These are phyloP conservation scores for Yponomeuta cagnagella DNA, from an alignment of 2,888 invertebrate species.

Conservation along the genomic window DNA sequence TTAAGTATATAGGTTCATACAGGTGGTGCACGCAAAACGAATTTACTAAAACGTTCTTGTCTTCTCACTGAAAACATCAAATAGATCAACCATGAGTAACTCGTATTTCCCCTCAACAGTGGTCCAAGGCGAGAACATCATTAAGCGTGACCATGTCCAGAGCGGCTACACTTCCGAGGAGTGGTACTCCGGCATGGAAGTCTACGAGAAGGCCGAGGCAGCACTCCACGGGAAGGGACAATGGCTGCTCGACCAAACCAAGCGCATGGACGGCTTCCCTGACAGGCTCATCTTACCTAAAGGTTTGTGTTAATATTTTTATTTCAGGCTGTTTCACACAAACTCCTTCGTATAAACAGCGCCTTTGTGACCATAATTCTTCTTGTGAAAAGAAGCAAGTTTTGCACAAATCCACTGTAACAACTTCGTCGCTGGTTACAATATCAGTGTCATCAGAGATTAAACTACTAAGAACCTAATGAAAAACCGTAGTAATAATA, in stretches of 20 bases:
- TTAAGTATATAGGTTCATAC: too few relatives aligned
- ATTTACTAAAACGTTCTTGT: too few relatives aligned
- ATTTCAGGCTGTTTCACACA: background rate
- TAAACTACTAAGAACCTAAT: too few relatives aligned
- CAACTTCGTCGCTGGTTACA: too few relatives aligned
- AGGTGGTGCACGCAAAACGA: too few relatives aligned
- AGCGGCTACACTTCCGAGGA: constrained; percentile 75
- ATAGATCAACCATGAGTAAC: background rate
- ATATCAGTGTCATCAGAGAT: too few relatives aligned
- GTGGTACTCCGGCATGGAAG: constrained; percentile 52
- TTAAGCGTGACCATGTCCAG: constrained; percentile 75
- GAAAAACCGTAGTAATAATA: too few relatives aligned
- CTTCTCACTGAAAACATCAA: background rate
- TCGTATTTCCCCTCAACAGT: constrained; percentile 30
- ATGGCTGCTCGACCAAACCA: constrained; percentile 58
- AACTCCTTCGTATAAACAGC: too few relatives aligned
- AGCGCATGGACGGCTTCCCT: constrained; percentile 76
- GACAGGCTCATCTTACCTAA: constrained; percentile 79
- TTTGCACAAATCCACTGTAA: too few relatives aligned
- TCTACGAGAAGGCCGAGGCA: constrained; percentile 63
- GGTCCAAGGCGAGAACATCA: constrained; percentile 62
- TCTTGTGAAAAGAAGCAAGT: too few relatives aligned
- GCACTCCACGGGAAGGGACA: constrained; percentile 62
- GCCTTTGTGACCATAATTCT: too few relatives aligned
- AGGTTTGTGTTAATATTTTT: constrained; percentile 41